Percentiles rank a stretch among this genome's conserved stretches.
Conservation (phyloP, 2,888 invertebrate species). For the Osedax frankpressi region DNA sequence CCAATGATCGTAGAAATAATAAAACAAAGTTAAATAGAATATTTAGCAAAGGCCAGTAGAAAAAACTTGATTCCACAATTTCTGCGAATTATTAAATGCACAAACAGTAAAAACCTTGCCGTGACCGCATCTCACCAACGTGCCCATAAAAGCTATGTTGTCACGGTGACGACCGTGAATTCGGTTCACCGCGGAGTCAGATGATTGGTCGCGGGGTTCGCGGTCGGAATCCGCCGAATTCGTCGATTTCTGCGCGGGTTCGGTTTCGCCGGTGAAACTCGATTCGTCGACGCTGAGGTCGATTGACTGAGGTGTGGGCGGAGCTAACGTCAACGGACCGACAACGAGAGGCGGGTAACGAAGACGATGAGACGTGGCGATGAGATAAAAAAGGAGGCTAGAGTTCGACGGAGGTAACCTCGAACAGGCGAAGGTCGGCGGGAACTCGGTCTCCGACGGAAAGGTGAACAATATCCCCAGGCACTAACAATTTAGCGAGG, state of each 20-base stretch:
- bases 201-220: constrained; percentile 6
- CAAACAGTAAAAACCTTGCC: too few relatives aligned
- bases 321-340: constrained; percentile 88
- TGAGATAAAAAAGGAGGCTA: too few relatives aligned
- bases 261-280: constrained; percentile 95
- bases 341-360: too few relatives aligned
- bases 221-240: too few relatives aligned
- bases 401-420: constrained; percentile 51
- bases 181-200: constrained; percentile 15
- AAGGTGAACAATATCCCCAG: constrained; percentile 84
- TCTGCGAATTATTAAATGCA: too few relatives aligned
- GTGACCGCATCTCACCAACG: constrained; percentile 82
- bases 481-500: constrained; percentile 84
- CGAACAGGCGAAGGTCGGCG: constrained; percentile 85
- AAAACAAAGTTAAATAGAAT: too few relatives aligned
- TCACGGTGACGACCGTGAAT: constrained; percentile 35
- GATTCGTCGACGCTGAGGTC: constrained; percentile 93
- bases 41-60: too few relatives aligned
- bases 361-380: too few relatives aligned
- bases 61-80: too few relatives aligned
- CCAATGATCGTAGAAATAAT: too few relatives aligned
- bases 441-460: constrained; percentile 91
- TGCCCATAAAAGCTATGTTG: constrained; percentile 96
- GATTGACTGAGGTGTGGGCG: constrained; percentile 62
- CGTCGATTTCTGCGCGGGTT: constrained; percentile 59